Evolutionary conservation across 1,140 invertebrate genomes (phyloP).

Genomic region (Drosophila ohnishii): DNA sequence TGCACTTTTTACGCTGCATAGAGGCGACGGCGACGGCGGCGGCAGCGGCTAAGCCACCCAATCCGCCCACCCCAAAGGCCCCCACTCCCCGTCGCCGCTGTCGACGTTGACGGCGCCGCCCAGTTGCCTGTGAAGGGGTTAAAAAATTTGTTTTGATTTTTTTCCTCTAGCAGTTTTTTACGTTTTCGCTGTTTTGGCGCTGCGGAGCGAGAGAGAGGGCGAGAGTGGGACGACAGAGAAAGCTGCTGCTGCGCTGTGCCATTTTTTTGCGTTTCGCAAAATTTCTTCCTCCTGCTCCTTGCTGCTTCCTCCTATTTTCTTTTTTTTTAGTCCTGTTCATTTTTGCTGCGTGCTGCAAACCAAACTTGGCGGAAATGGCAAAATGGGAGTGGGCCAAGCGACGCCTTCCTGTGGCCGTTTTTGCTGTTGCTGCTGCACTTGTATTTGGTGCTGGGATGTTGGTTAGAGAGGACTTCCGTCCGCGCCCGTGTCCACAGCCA

Average conservation of each 20-base stretch:
- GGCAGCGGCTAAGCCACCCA: constrained; percentile 56
- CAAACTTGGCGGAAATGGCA: constrained; percentile 44
- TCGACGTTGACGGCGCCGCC: constrained; percentile 33
- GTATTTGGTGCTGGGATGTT: constrained; percentile 54
- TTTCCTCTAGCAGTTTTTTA: constrained; percentile 55
- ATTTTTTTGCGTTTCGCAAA: constrained; percentile 67
- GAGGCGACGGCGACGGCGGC: constrained; percentile 40
- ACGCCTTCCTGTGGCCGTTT: constrained; percentile 55
- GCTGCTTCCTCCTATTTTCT: not conserved
- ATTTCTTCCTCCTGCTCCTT: constrained; percentile 39
- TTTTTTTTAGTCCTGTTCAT: constrained; percentile 54
- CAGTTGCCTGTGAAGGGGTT: constrained; percentile 65
- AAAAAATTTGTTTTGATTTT: constrained; percentile 80
- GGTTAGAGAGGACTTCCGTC: constrained; percentile 77
- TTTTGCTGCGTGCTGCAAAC: constrained; percentile 74
- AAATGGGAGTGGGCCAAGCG: constrained; percentile 51
- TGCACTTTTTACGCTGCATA: constrained; percentile 64
- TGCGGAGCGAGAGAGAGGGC: constrained; percentile 8
- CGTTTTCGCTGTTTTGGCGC: constrained; percentile 56
- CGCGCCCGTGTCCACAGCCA: constrained; percentile 60
- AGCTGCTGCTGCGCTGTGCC: constrained; percentile 63
- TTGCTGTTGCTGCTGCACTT: constrained; percentile 28
- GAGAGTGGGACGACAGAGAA: constrained; percentile 18
- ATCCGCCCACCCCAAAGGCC: constrained; percentile 8
- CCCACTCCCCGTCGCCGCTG: not conserved